These are phyloP conservation scores for Cyrtonyx montezumae DNA, from an alignment of 2,113 vertebrate species.

Conservation along the genomic window DNA sequence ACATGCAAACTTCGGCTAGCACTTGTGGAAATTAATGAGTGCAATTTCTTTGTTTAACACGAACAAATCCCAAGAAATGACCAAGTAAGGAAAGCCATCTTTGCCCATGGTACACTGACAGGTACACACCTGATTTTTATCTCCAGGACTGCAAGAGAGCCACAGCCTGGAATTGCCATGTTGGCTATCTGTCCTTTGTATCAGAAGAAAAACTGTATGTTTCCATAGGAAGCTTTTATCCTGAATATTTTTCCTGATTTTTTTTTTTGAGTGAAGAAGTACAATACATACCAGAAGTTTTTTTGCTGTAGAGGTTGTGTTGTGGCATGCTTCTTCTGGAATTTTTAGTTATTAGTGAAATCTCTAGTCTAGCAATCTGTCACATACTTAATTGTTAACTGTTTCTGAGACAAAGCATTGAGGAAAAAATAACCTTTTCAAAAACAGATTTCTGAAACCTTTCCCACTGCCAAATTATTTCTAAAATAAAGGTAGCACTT, in stretches of 20 bases:
- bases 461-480: accelerated
- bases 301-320: not conserved
- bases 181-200: not conserved
- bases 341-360: not conserved
- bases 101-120: not conserved
- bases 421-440: not conserved
- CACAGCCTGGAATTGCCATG: not conserved
- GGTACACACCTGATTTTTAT: not conserved
- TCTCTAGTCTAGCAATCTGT: not conserved
- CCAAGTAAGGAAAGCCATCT: not conserved
- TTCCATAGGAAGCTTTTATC: not conserved
- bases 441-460: not conserved
- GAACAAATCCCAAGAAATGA: not conserved
- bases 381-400: not conserved
- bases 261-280: not conserved
- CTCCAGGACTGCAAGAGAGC: not conserved
- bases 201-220: not conserved
- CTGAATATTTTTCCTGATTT: not conserved
- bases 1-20: not conserved
- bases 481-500: not conserved
- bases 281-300: not conserved
- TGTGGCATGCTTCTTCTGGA: not conserved
- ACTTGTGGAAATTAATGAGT: not conserved
- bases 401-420: not conserved
- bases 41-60: not conserved